Evolutionary conservation across 1,140 invertebrate species (phyloP).

Genomic region (Neuroterus valhalla): DNA sequence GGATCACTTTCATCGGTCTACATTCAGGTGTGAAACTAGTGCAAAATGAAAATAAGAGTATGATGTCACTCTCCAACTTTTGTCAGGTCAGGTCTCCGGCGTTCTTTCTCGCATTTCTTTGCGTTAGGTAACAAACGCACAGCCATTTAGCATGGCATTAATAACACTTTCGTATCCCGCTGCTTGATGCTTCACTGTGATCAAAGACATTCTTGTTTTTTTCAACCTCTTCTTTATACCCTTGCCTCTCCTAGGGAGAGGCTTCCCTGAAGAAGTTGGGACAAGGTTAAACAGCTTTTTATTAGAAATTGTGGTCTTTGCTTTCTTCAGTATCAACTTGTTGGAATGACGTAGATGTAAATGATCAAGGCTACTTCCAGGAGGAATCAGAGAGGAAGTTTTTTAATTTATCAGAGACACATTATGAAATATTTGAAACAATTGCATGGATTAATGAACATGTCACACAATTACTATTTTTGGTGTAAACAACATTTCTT

Average conservation of each 20-base stretch:
- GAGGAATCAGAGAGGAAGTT: too few species aligned
- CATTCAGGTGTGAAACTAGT: constrained; percentile 45
- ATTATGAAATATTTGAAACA: too few species aligned
- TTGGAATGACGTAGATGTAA: not conserved
- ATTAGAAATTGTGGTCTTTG: constrained; percentile 4
- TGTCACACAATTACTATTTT: too few species aligned
- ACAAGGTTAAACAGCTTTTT: constrained; percentile 20
- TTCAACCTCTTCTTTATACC: not conserved
- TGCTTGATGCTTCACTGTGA: constrained; percentile 17
- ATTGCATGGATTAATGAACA: too few species aligned
- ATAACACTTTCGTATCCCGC: constrained; percentile 52
- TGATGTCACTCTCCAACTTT: constrained; percentile 47
- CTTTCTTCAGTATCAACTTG: constrained; percentile 6
- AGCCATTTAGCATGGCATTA: constrained; percentile 42
- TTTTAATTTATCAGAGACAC: too few species aligned
- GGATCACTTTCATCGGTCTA: constrained; percentile 1
- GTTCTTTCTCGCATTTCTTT: constrained; percentile 37
- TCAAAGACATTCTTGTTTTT: constrained; percentile 14
- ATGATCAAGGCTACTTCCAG: too few species aligned
- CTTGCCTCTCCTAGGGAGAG: not conserved
- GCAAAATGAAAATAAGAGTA: constrained; percentile 50
- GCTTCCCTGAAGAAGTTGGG: constrained; percentile 18
- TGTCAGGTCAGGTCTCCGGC: constrained; percentile 39
- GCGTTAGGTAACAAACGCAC: constrained; percentile 39
- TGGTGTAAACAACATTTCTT: too few species aligned